Evolutionary conservation across 2,113 vertebrate genomes (phyloP), one percentile per base, ranked within the genome.

Genomic region (Amblyornis subalaris): DNA sequence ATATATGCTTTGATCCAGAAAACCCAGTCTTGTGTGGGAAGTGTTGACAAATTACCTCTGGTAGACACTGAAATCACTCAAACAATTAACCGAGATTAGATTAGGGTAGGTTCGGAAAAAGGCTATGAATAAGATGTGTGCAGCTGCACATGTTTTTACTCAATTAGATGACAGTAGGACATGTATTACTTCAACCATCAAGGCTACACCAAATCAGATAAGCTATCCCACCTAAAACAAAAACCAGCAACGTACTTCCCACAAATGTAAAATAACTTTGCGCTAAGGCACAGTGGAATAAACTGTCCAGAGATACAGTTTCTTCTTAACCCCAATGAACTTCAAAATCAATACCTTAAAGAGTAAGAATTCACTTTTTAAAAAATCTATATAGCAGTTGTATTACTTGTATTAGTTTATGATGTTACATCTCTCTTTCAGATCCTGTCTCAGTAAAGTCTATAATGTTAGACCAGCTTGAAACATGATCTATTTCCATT

Each of bases 71-170:
- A 91, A 94, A 93, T 93, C 64, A 83, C 50, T 94, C 90, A 93
- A 70, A 74, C 81, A 96, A 85, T 83, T 93, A 89, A 83, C 48
- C 36, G 40, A 86, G 91, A 95, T 95, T 91, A 96, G 93, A 94
- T 93, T 95, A 93, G 74, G 21, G 54, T 29, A 87, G 58, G 66
- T 61, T 91, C 72, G 38, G 76, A 38, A 88, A 94, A 88, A 75
- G 53, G 40, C 75, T 90, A 50, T 6, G 38, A 83, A 70, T 71
- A 89, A 84, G 44, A 85, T 58, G 74, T 8, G 33, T 82, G 75
- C 55, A 93, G 79, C 31, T 0, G 0, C 95, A 89, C 10, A 76
- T 89, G 92, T 45, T 95, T 96, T 92, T 74, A 69, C 88, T 95
- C 94, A 93, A 11, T 58, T 58, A 70, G 21, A 58, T 57, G 93